A percentile compares a stretch with the other conserved stretches of the same genome.
phyloP scores from a whole-genome alignment of 2,888 invertebrate genomes.

The Rhopalosiphum nymphaeae region DNA sequence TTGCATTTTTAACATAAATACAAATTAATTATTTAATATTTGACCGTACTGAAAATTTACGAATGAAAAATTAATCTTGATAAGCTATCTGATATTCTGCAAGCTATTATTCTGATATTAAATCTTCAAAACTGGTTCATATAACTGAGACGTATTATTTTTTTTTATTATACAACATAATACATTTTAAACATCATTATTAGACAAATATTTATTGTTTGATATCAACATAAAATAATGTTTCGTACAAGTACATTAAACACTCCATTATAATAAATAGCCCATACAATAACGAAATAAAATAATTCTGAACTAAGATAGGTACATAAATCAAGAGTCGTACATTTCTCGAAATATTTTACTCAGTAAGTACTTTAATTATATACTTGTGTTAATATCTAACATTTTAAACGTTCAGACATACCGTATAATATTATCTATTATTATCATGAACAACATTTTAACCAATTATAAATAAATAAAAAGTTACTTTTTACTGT shows the following conservation, averaged over 20 bases:
- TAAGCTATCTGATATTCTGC: neutral
- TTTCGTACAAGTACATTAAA: neutral
- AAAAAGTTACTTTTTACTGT: neutral
- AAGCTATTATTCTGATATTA: neutral
- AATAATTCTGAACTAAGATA: neutral
- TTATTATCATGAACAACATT: neutral
- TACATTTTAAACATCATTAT: neutral
- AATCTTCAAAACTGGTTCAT: neutral
- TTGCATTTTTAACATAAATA: neutral
- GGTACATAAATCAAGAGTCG: neutral
- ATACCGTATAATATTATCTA: neutral
- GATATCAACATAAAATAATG: neutral
- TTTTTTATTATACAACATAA: neutral
- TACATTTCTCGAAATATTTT: neutral
- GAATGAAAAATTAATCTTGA: neutral
- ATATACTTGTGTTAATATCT: neutral
- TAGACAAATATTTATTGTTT: neutral
- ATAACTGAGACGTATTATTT: neutral
- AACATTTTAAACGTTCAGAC: neutral
- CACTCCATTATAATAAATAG: neutral
- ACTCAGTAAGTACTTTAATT: neutral
- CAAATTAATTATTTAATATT: neutral
- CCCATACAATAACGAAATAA: neutral
- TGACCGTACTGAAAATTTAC: neutral
- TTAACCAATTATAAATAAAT: neutral